Evolutionary conservation across 2,888 invertebrate genomes (phyloP), one percentile per base, ranked within the genome.

Genomic region (Drosophila pegasa): DNA sequence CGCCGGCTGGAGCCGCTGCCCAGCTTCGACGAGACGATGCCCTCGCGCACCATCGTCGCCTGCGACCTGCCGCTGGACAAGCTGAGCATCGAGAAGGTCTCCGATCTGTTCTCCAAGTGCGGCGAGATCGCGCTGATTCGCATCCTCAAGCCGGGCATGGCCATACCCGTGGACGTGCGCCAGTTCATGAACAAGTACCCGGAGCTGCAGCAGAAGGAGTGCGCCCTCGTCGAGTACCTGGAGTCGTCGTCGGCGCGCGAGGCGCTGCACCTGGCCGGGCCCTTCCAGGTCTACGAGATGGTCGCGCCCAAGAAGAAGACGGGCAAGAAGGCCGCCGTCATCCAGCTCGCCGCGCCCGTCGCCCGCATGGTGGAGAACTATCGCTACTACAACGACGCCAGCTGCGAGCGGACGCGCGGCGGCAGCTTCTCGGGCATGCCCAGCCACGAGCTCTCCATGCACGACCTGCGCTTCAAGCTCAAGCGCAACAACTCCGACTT

Each of bases 171-270:
- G 4, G 98, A 98, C 92, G 96, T 98, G 22, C 95, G 98, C 62
- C 97, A 97, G 91, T 97, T 98, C 91, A 95, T 97, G 87, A 96
- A 96, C 89, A 98, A 97, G 90, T 97, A 97, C 90, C 97, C 98
- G 22, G 97, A 97, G 89, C 94, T 98, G 90, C 96, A 96, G 76
- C 96, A 96, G 85, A 95, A 96, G 93, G 95, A 97, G 90, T 97
- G 97, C 92, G 98, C 98, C 16, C 93, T 98, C 81, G 95, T 98
- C 38, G 98, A 98, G 93, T 98, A 97, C 91, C 96, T 97, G 55
- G 95, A 96, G 78, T 97, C 97, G 1, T 96, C 97, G 77, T 94
- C 96, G 14, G 98, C 98, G 0, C 94, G 97, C 80, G 95, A 95
- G 64, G 98, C 98, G 0, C 94, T 96, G 56, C 94, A 95, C 67